Evolutionary conservation across 2,797 vertebrate genomes (phyloP).

Genomic region (Discoglossus pictus): DNA sequence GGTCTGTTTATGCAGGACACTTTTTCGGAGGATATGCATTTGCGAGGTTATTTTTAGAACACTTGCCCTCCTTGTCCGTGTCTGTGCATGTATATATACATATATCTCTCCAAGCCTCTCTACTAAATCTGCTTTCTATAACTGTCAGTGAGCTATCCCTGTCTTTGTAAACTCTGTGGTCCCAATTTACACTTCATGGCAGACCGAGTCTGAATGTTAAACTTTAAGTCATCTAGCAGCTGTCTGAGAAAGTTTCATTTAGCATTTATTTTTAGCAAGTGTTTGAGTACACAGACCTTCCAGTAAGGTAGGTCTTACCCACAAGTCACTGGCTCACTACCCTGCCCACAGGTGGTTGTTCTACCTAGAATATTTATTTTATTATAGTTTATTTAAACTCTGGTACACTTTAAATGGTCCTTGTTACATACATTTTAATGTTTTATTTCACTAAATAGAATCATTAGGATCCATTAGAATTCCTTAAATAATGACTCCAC

Average conservation of each 20-base stretch:
- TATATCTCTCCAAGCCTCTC: slow-evolving; percentile 66
- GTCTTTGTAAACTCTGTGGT: slow-evolving; percentile 56
- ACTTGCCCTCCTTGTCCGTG: slow-evolving; percentile 61
- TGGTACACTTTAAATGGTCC: too few relatives aligned
- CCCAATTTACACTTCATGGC: slow-evolving; percentile 44
- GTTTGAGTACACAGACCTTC: slow-evolving; percentile 16
- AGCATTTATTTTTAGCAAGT: slow-evolving; percentile 59
- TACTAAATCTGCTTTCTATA: slow-evolving; percentile 69
- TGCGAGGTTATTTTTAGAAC: slow-evolving; percentile 79
- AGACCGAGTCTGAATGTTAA: slow-evolving; percentile 46
- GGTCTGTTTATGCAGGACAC: slow-evolving; percentile 72
- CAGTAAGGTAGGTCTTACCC: slow-evolving; percentile 4
- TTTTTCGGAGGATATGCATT: slow-evolving; percentile 75
- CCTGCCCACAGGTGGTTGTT: too few relatives aligned
- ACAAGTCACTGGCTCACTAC: too few relatives aligned
- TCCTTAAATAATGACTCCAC: too few relatives aligned
- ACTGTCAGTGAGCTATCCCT: slow-evolving; percentile 68
- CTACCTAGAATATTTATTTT: too few relatives aligned
- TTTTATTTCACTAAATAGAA: too few relatives aligned
- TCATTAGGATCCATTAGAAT: too few relatives aligned
- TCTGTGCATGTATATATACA: slow-evolving; percentile 72
- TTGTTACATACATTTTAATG: too few relatives aligned
- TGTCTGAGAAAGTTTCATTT: slow-evolving; percentile 47
- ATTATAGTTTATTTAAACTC: too few relatives aligned
- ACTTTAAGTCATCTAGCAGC: slow-evolving; percentile 56